These are phyloP conservation scores for Hucho hucho DNA, from an alignment of 2,113 vertebrate genomes.

Conservation along the genomic window DNA sequence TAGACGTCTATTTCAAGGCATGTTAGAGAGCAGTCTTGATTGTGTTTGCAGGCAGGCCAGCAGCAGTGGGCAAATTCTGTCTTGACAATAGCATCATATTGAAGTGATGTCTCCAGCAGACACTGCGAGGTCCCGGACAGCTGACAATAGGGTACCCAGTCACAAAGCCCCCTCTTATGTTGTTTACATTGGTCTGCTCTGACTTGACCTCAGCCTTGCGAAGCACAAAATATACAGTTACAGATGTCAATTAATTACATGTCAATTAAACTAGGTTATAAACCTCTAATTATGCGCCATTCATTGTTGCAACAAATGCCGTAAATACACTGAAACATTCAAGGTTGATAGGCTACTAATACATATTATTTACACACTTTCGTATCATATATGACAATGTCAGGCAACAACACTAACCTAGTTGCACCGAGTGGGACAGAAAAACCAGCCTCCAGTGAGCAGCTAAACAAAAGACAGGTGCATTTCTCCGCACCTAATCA, in stretches of 20 bases:
- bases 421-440: no score
- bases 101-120: conserved; percentile 61
- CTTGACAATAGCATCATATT: conserved; percentile 43
- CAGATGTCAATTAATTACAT: no score
- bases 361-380: background rate
- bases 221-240: no score
- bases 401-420: background rate
- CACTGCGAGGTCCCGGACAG: conserved; percentile 30
- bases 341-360: background rate
- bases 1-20: no score
- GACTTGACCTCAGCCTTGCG: background rate
- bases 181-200: conserved; percentile 45
- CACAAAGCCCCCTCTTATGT: conserved; percentile 54
- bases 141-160: conserved; percentile 36
- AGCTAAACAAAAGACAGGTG: background rate
- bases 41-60: background rate
- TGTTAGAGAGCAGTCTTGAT: background rate
- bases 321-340: no score
- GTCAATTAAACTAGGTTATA: no score
- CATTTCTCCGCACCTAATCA: background rate
- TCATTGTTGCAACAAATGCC: no score
- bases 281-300: no score
- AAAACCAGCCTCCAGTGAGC: background rate
- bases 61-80: background rate
- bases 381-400: background rate